Evolutionary conservation across 2,888 invertebrate genomes (phyloP), one percentile per base, ranked within the genome.

Genomic region (Chironomus tentans): DNA sequence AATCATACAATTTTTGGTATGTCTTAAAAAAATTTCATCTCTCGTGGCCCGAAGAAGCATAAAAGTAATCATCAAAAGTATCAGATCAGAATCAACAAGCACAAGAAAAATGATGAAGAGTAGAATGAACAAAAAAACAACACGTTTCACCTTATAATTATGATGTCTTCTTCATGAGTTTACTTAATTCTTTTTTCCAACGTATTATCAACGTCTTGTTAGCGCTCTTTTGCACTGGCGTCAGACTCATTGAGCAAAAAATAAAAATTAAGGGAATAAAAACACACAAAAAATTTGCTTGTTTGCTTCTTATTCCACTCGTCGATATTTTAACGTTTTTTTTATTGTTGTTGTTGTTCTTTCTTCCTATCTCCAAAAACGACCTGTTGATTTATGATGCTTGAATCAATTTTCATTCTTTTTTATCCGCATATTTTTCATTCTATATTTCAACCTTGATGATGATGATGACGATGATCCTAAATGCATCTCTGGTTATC

Each of bases 191-290:
- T 24, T 50, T 61, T 50, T 38, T 38, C 38, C 7, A 71, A 71
- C 71, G 71, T 71, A 71, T 71, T 71, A 71, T 71, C 71, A 71
- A 56, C 71, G 71, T 71, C 71, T 71, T 71, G 71, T 71, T 71
- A 71, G 71, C 71, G 71, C 71, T 56, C 68, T 15, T 46, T 38
- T 46, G 15, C 68, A 28, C 68, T 71, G 71, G 71, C 71, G 71
- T 71, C 71, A 71, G 71, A 24, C 48, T 56, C 71, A 71, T 70
- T 70, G 70, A 70, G 70, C 47, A 70, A 70, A 70, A 70, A 28
- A 70, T 48, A 70, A 48, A 70, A n/a, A 22, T 38, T 56, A 56
- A 56, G 56, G 56, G 22, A 65, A 24, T 21, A 65, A 65, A 65
- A 65, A 65, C 24, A 65, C 65, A 65, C 65, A 65, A 65, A 65